These are phyloP conservation scores for Anolis apletophallus DNA, from an alignment of 2,797 vertebrate genomes.

Conservation along the genomic window DNA sequence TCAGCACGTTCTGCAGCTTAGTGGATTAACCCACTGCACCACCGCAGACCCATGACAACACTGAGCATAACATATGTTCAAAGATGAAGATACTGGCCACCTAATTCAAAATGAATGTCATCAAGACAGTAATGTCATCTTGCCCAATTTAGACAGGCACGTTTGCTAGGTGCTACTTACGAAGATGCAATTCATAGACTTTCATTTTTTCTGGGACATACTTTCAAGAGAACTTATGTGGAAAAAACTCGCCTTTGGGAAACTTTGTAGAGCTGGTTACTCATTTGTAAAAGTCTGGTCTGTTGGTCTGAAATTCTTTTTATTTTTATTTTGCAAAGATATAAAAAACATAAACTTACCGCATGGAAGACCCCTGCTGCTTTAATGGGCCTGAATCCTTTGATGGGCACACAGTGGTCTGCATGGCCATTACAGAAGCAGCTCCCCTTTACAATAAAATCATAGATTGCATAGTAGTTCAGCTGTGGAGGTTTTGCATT, in stretches of 20 bases:
- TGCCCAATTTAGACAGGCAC: background rate
- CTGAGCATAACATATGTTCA: rapidly evolving
- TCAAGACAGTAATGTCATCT: background rate
- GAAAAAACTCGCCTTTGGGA: background rate
- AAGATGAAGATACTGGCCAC: rapidly evolving
- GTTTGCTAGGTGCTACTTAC: background rate
- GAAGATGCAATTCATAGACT: background rate
- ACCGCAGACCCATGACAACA: too few species aligned
- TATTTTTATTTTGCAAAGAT: background rate
- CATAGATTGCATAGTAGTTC: conserved; percentile 90
- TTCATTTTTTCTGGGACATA: background rate
- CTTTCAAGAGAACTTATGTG: background rate
- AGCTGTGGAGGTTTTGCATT: conserved; percentile 59
- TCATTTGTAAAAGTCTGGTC: background rate
- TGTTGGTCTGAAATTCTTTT: background rate
- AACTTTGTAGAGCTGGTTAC: background rate
- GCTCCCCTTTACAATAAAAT: conserved; percentile 96
- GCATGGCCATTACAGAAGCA: conserved; percentile 97
- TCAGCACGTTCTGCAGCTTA: too few species aligned
- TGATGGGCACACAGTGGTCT: conserved; percentile 86
- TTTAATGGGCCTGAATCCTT: conserved; percentile 83
- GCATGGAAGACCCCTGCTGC: conserved; percentile 80
- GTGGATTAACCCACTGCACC: too few species aligned
- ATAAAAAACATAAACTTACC: conserved; percentile 79
- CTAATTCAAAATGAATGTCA: background rate